Percentiles rank a stretch among this genome's conserved stretches.
Evolutionary conservation across 2,888 invertebrate species (phyloP).

Genomic region (Ochropleura plecta): DNA sequence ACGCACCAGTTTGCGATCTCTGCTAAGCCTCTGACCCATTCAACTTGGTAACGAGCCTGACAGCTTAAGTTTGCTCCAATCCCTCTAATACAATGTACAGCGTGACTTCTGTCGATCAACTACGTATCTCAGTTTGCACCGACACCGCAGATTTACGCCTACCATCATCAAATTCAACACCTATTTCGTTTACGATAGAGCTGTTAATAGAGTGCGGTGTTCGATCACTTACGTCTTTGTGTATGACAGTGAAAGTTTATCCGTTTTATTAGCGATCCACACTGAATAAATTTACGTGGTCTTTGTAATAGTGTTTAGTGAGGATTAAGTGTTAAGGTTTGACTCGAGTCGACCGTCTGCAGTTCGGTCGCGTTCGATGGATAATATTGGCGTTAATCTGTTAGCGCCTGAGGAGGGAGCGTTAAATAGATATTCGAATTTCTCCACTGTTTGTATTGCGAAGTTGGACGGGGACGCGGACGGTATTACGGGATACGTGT

Average conservation of each 20-base stretch:
- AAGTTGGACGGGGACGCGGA: conserved; percentile 66
- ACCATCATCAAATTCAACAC: conserved; percentile 65
- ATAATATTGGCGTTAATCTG: conserved; percentile 86
- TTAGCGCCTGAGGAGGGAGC: conserved; percentile 82
- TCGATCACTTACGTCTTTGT: conserved; percentile 68
- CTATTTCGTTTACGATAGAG: conserved; percentile 63
- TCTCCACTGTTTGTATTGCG: conserved; percentile 76
- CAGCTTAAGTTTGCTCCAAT: conserved; percentile 84
- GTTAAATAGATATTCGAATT: conserved; percentile 82
- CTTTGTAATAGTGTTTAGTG: conserved; percentile 85
- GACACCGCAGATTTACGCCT: conserved; percentile 68
- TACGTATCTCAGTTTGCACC: conserved; percentile 77
- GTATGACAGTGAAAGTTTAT: conserved; percentile 75
- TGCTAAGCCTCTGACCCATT: conserved; percentile 80
- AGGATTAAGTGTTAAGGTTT: conserved; percentile 82
- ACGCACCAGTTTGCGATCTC: conserved; percentile 79
- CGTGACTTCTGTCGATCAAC: conserved; percentile 84
- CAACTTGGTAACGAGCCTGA: conserved; percentile 83
- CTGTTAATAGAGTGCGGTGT: conserved; percentile 52
- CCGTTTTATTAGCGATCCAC: conserved; percentile 84
- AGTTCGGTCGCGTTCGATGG: conserved; percentile 79
- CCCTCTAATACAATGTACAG: conserved; percentile 79
- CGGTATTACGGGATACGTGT: conserved; percentile 61
- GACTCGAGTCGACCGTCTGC: conserved; percentile 72
- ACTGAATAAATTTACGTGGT: conserved; percentile 85